Base-by-base conservation (phyloP, 2,888 invertebrate species). In the Drosophila pseudotakahashii region DNA sequence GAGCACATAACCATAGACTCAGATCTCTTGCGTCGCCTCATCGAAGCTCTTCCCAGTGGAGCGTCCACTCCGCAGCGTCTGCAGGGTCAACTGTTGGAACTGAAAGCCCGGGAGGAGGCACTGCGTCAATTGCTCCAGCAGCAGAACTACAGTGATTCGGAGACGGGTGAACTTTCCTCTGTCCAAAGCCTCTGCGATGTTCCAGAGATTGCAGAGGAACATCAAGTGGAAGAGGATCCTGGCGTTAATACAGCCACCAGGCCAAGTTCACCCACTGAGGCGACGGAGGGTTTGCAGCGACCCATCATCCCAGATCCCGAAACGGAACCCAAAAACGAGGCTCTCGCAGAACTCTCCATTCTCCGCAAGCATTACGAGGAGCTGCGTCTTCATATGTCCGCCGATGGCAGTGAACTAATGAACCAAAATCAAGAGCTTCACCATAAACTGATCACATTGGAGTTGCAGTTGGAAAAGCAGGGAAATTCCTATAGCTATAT, bases 21-120 rank as follows among this genome's bases (percentile, higher is more conserved):
- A 7, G 86, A 89, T 14, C 83, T 91, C 4, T 69, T 92, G 19
- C 81, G 85, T 7, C 90, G 90, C 2, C 79, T 92, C 3, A 68
- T 92, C 0, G 93, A 94, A 73, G 95, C 95, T 4, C 93, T 97
- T 89, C 96, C 96, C 90, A 94, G 94, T 1, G 93, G 95, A 16
- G 95, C 95, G 2, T 32, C 52, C 2, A 96, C 96, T 3, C 96
- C 96, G 0, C 96, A 96, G 95, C 92, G 95, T 64, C 93, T 97
- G 32, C 95, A 97, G 82, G 94, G 95, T 81, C 96, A 97, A 89
- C 90, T 97, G 32, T 68, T 81, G 42, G 81, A 84, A 14, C 73
- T 91, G 0, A 89, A 86, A 44, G 81, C 89, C 7, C 81, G 92
- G 5, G 92, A 92, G 71, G 78, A 84, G 44, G 89, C 90, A 1